A percentile compares a stretch with the other conserved stretches of the same genome.
phyloP scores from a whole-genome alignment of 2,113 vertebrate genomes.

The Ameiurus melas region DNA sequence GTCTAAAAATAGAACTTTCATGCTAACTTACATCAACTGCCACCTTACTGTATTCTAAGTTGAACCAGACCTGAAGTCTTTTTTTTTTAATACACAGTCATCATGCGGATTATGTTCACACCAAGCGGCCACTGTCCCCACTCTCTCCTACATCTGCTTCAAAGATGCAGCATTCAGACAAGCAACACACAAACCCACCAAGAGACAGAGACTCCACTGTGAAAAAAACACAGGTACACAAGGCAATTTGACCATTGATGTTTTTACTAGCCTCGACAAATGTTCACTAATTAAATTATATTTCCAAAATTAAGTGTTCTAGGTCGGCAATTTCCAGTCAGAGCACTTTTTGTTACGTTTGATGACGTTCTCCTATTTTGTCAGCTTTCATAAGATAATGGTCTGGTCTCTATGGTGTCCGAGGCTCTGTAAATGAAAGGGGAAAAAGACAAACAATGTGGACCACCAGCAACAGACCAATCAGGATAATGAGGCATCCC shows the following conservation, averaged over 20 bases:
- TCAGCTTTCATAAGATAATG: background rate
- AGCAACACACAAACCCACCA: slow-evolving; percentile 53
- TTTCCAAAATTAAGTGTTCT: background rate
- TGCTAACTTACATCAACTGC: background rate
- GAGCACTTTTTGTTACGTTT: background rate
- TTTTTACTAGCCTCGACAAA: background rate
- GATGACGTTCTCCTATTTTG: background rate
- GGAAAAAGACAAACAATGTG: background rate
- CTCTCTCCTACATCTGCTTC: slow-evolving; percentile 80
- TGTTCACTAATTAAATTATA: background rate
- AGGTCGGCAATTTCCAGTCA: background rate
- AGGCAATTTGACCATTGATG: background rate
- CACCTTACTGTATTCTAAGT: background rate
- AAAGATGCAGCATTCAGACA: slow-evolving; percentile 71
- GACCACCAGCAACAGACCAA: background rate
- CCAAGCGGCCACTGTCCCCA: slow-evolving; percentile 83
- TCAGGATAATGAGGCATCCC: background rate
- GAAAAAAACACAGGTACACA: slow-evolving; percentile 61
- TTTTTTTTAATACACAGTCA: slow-evolving; percentile 56
- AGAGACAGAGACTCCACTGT: slow-evolving; percentile 59
- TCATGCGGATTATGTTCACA: slow-evolving; percentile 74
- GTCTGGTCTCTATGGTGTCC: background rate
- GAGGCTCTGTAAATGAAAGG: background rate
- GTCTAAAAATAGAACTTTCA: background rate
- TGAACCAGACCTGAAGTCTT: background rate